Base-by-base conservation (phyloP, 53 echinoderm and acorn worm species). In the Paracentrotus lividus region DNA sequence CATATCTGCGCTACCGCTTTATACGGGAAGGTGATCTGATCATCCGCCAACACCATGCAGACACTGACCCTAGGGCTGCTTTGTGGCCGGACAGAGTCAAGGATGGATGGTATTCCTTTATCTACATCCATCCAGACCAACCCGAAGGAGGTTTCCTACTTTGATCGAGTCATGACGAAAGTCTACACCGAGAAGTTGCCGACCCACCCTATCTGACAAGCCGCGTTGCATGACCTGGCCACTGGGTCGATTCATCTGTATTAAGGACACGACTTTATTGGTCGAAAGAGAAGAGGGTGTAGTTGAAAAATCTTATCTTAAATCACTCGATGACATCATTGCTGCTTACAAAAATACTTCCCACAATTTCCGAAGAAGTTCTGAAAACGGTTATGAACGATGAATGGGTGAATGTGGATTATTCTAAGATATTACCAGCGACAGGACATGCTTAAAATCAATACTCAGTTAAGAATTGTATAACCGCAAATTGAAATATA, bases 31-130 rank as follows among this genome's bases (percentile, higher is more conserved):
- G 88, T 1, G 94, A 94, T 26, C 42, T 88, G 54, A 94, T 88
- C 49, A 88, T 94, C 81, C 92, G 81, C 27, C 78, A 92, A 20
- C 81, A 78, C 58, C 91, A 90, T 51, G 91, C 42, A 1, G 91
- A 90, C 21, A 90, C 91, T 24, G 75, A 69, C 38, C 91, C 91
- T 0, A 69, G 69, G 21, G 91, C 91, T 31, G 43, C 69, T 2
- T 34, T 90, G 75, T 72, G 91, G 91, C 69, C 91, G 3, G 91
- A 90, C 91, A 38, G 91, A 21, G 75, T 90, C 54, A 75, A 90
- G 29, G 76, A 90, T n/a, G 91, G 91, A 53, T 90, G 91, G 91
- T 90, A 90, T 51, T 90, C 49, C 33, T 90, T 90, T 36, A 90
- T 90, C 75, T 90, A 69, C 91, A 90, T 72, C 49, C 69, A 90